Conservation (phyloP, 2,113 vertebrate species). For the Chitala chitala region DNA sequence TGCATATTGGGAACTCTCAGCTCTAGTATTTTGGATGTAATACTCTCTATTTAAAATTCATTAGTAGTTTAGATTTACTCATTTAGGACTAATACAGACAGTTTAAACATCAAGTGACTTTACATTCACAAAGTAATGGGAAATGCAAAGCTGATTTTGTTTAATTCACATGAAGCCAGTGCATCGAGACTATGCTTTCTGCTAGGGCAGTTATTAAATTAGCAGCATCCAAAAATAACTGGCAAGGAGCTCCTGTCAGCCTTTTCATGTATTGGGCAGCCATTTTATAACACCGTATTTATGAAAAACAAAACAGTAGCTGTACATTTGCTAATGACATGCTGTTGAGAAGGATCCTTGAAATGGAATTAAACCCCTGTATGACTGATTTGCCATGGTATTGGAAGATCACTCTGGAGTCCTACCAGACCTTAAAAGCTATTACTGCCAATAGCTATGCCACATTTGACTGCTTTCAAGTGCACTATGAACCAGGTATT, state of each 20-base stretch:
- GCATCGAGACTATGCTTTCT: neutral
- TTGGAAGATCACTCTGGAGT: no score
- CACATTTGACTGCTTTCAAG: no score
- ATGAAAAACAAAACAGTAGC: neutral
- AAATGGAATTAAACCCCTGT: no score
- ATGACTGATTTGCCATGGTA: no score
- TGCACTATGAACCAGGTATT: no score
- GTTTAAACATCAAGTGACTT: neutral
- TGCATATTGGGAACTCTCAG: no score
- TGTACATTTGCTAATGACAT: neutral
- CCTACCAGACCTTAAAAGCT: no score
- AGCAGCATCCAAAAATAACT: neutral
- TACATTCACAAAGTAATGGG: neutral
- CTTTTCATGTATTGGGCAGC: conserved; percentile 15
- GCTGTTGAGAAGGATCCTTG: neutral
- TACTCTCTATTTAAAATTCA: no score
- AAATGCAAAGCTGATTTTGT: neutral
- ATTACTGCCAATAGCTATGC: no score
- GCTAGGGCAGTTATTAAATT: neutral
- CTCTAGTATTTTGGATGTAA: no score
- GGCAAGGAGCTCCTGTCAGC: neutral
- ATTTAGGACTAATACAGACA: neutral
- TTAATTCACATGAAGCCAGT: neutral
- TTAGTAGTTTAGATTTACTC: no score
- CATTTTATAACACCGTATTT: conserved; percentile 9